Evolutionary conservation across 2,797 vertebrate genomes (phyloP).

Genomic region (Trachurus trachurus): DNA sequence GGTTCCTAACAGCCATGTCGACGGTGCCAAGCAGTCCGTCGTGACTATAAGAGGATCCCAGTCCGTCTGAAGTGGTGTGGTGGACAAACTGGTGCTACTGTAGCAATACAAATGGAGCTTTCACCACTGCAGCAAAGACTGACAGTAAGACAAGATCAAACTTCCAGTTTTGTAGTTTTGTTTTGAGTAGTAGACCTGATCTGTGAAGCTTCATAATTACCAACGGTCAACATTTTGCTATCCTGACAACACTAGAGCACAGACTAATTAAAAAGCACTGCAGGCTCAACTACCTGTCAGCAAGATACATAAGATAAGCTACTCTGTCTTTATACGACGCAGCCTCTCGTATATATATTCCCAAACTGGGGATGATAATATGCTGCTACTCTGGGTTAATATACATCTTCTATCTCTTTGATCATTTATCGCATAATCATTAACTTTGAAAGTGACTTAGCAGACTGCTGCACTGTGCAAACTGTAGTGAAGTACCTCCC

Average conservation of each 20-base stretch:
- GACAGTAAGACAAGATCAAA: not conserved
- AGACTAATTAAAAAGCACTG: constrained; percentile 31
- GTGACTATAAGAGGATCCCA: constrained; percentile 28
- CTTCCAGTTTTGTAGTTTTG: too few relatives aligned
- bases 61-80: not conserved
- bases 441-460: constrained; percentile 49
- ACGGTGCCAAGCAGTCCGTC: constrained; percentile 25
- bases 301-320: constrained; percentile 6
- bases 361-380: constrained; percentile 25
- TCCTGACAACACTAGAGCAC: constrained; percentile 34
- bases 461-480: constrained; percentile 39
- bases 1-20: constrained; percentile 6
- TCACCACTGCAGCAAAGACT: not conserved
- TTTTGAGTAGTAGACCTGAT: not conserved
- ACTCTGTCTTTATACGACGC: constrained; percentile 23
- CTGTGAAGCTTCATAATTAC: not conserved
- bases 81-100: constrained; percentile 12
- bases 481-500: constrained; percentile 41
- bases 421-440: constrained; percentile 64
- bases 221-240: not conserved
- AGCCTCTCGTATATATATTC: constrained; percentile 43
- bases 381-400: constrained; percentile 32
- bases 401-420: constrained; percentile 52
- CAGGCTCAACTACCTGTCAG: constrained; percentile 30
- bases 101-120: constrained; percentile 10